phyloP scores from a whole-genome alignment of 37 sponge, comb jelly and placozoan species.

The Cladorhizidae sp. region DNA sequence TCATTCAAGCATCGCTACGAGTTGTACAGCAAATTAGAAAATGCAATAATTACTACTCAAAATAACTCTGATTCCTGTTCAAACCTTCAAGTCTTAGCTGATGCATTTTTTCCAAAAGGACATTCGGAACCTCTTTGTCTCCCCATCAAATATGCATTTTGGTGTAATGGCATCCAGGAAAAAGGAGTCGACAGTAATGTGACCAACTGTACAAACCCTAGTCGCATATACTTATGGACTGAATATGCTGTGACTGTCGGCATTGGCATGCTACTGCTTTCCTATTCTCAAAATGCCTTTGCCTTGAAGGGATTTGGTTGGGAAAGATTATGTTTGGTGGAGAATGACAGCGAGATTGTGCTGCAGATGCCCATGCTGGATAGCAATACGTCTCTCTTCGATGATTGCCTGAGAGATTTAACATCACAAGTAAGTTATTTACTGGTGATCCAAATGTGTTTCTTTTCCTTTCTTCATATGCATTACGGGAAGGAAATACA shows the following conservation, averaged over 20 bases:
- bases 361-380: background rate
- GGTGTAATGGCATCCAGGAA: background rate
- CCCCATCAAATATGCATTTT: slow-evolving; percentile 19
- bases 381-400: background rate
- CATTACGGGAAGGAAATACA: no score
- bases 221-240: slow-evolving; percentile 40
- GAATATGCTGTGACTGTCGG: background rate
- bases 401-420: background rate
- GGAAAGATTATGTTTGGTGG: slow-evolving; percentile 29
- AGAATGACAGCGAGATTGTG: background rate
- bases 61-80: background rate
- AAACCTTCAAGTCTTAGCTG: slow-evolving; percentile 19
- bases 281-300: slow-evolving; percentile 36
- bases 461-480: no score
- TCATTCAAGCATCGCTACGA: background rate
- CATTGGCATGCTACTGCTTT: slow-evolving; percentile 25
- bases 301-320: slow-evolving; percentile 46
- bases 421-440: slow-evolving; percentile 31
- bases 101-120: slow-evolving; percentile 35
- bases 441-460: no score
- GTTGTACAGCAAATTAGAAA: background rate
- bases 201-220: no score
- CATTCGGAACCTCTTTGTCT: slow-evolving; percentile 28
- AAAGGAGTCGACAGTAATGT: background rate
- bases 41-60: background rate